phyloP scores from a whole-genome alignment of 2,113 vertebrate species.

The Campylomormyrus numenius region DNA sequence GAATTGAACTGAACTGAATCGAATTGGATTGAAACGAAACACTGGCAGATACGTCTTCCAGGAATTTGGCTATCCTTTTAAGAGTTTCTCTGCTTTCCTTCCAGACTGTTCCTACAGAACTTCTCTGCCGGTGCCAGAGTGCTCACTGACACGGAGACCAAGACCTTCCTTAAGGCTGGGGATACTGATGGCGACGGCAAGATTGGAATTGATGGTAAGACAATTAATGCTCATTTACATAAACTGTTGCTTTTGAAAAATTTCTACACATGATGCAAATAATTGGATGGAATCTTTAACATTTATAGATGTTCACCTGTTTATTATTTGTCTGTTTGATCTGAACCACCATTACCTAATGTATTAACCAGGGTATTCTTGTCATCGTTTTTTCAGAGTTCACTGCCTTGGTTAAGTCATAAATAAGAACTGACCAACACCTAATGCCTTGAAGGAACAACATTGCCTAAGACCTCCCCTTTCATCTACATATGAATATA shows the following conservation, averaged over 20 bases:
- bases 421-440: slow-evolving; percentile 56
- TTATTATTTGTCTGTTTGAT: not conserved
- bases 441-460: slow-evolving; percentile 57
- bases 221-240: not conserved
- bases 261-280: not conserved
- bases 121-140: slow-evolving; percentile 58
- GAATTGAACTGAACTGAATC: not conserved
- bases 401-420: slow-evolving; percentile 58
- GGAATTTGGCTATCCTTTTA: not conserved
- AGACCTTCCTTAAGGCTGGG: slow-evolving; percentile 58
- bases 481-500: slow-evolving; percentile 35
- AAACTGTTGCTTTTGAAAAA: not conserved
- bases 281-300: not conserved
- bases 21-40: not conserved
- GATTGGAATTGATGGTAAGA: slow-evolving; percentile 68
- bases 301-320: not conserved
- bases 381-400: slow-evolving; percentile 60
- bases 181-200: slow-evolving; percentile 70
- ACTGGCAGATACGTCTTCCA: not conserved
- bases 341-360: not conserved
- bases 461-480: slow-evolving; percentile 50
- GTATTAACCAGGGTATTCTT: slow-evolving; percentile 5
- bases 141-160: slow-evolving; percentile 63
- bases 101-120: slow-evolving; percentile 69
- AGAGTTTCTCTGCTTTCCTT: not conserved